phyloP scores from a whole-genome alignment of 1,140 invertebrate species.

The Drosophila pseudoananassae region DNA sequence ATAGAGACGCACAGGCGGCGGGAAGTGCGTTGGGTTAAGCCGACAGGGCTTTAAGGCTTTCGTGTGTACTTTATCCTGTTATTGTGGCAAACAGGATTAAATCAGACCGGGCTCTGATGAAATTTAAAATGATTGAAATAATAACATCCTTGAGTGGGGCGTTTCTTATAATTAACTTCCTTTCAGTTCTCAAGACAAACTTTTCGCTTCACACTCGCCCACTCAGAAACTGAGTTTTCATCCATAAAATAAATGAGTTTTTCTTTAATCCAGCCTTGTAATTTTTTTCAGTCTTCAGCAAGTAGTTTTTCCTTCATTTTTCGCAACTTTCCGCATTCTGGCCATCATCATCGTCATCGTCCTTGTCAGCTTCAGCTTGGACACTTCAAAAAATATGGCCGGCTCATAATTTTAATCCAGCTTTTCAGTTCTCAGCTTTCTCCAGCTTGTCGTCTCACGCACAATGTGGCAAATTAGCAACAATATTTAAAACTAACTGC shows the following conservation, averaged over 20 bases:
- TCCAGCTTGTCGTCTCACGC: slow-evolving; percentile 37
- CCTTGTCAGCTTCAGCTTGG: slow-evolving; percentile 51
- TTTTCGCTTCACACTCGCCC: slow-evolving; percentile 17
- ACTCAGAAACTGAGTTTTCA: slow-evolving; percentile 7
- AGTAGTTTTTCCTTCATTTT: slow-evolving; percentile 48
- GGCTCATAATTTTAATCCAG: slow-evolving; percentile 81
- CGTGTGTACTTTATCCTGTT: slow-evolving; percentile 14
- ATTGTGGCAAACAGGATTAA: slow-evolving; percentile 8
- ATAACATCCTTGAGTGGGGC: slow-evolving; percentile 1
- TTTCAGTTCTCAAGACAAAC: slow-evolving; percentile 34
- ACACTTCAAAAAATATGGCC: slow-evolving; percentile 78
- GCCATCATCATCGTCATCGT: slow-evolving; percentile 32
- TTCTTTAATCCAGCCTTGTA: slow-evolving; percentile 40
- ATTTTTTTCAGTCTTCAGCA: slow-evolving; percentile 44
- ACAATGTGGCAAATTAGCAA: slow-evolving; percentile 81
- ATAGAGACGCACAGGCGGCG: slow-evolving; percentile 2
- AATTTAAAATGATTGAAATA: not conserved
- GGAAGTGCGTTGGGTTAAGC: slow-evolving; percentile 47
- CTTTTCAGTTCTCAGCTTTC: slow-evolving; percentile 30
- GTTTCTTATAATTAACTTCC: slow-evolving; percentile 22
- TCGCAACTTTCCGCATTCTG: slow-evolving; percentile 30
- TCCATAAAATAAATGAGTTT: slow-evolving; percentile 44
- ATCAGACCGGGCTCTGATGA: not conserved
- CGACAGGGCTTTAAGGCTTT: slow-evolving; percentile 35
- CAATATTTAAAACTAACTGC: slow-evolving; percentile 81